Evolutionary conservation across 2,797 vertebrate species (phyloP).

Genomic region (Catostomus latipinnis): DNA sequence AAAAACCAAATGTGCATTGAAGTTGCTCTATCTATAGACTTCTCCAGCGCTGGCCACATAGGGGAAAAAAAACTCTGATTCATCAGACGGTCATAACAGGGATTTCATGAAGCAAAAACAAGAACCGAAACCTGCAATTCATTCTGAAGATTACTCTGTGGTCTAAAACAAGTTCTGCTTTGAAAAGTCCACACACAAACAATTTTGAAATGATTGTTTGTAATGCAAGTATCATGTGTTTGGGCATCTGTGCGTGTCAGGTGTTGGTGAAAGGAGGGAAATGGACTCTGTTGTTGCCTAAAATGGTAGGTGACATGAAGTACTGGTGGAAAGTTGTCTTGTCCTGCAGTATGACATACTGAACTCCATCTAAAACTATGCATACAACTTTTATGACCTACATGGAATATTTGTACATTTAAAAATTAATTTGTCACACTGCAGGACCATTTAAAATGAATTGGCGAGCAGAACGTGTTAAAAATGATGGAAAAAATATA

Average conservation of each 20-base stretch:
- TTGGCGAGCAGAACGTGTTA: no score
- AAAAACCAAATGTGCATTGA: no score
- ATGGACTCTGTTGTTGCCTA: neutral
- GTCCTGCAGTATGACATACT: neutral
- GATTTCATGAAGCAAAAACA: neutral
- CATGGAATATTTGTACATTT: neutral
- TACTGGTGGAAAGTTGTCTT: neutral
- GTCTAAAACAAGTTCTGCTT: neutral
- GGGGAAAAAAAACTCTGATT: neutral
- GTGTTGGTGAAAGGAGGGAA: neutral
- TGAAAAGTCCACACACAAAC: neutral
- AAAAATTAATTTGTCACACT: no score
- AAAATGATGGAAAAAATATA: no score
- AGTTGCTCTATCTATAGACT: no score
- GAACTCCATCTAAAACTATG: neutral
- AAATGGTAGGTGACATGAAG: neutral
- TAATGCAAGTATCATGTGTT: neutral
- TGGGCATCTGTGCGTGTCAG: neutral
- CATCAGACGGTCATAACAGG: neutral
- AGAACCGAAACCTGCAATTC: conserved; percentile 23
- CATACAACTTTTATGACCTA: neutral
- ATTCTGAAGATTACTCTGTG: neutral
- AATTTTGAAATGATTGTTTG: conserved; percentile 4
- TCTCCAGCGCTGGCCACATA: no score
- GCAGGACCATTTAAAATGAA: no score